These are phyloP conservation scores for Chloroceryle amazona DNA, from an alignment of 2,797 vertebrate species.

Conservation along the genomic window DNA sequence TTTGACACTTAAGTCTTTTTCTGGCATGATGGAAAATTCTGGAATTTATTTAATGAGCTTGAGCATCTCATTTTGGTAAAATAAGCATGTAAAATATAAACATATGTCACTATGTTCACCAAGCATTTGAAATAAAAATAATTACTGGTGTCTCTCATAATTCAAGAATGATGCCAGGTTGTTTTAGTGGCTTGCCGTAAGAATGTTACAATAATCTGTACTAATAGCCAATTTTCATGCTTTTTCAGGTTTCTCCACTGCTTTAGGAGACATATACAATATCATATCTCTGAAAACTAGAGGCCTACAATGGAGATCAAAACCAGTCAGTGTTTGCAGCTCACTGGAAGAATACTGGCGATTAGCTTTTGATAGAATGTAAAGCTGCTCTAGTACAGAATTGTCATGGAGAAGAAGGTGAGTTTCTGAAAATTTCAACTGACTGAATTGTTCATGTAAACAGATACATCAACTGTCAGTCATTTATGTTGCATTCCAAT, in stretches of 20 bases:
- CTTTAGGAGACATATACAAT: not conserved
- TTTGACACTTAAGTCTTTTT: constrained; percentile 31
- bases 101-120: not conserved
- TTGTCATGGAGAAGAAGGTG: not conserved
- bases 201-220: not conserved
- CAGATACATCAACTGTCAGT: not conserved
- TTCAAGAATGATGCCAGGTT: not conserved
- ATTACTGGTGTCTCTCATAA: not conserved
- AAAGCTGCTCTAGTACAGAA: not conserved
- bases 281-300: not conserved
- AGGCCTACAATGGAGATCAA: not conserved
- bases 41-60: constrained; percentile 56
- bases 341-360: not conserved
- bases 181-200: not conserved
- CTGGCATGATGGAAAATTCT: constrained; percentile 27
- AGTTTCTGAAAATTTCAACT: not conserved
- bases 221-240: not conserved
- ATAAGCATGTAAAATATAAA: constrained; percentile 30
- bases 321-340: not conserved
- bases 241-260: not conserved
- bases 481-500: not conserved
- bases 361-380: not conserved
- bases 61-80: constrained; percentile 43
- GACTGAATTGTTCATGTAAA: not conserved
- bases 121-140: constrained; percentile 7